Base-by-base conservation (phyloP, 1,140 invertebrate species). In the Drosophila burlai region DNA sequence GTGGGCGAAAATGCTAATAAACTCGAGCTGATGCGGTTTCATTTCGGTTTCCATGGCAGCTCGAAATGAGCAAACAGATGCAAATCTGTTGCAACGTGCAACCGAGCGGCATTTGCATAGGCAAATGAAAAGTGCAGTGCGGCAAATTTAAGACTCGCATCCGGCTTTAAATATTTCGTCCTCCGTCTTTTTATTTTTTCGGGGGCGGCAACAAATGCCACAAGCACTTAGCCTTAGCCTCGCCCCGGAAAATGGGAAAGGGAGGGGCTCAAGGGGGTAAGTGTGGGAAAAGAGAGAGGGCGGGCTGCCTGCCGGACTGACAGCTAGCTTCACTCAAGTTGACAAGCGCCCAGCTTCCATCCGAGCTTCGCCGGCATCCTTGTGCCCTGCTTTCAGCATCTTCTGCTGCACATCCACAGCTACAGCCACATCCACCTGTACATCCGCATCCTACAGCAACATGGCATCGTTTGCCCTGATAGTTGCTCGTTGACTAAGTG, bases 401-500 rank as follows among this genome's bases (percentile, higher is more conserved):
- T 57, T 67, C n/a, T 68, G 47, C 46, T 59, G 52, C 52, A 29
- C 29, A 40, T 42, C 26, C 38, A 58, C 50, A 54, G 40, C 42
- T 21, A 52, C 47, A 10, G n/a, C 65, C 66, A 60, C 66, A 21
- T 57, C 52, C 52, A 59, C 52, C 16, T 58, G n/a, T 38, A 61
- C 58, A 7, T 63, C 43, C 59, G 52, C 59, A 21, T 38, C 75
- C 55, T 67, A 38, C 75, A 69, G 46, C 54, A 68, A 38, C 67
- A 57, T 36, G 67, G 67, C 76, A 59, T 60, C 76, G 76, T 64
- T 66, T 77, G 77, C 73, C 77, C 79, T 81, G 82, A 81, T 80
- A 81, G 67, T 77, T 85, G 82, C 69, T 81, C 69, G 83, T 85
- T 81, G 83, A 85, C 83, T 85, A 85, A 81, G 82, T 85, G 83